Conservation (phyloP, 1,140 invertebrate genomes). For the Carposina sasakii region DNA sequence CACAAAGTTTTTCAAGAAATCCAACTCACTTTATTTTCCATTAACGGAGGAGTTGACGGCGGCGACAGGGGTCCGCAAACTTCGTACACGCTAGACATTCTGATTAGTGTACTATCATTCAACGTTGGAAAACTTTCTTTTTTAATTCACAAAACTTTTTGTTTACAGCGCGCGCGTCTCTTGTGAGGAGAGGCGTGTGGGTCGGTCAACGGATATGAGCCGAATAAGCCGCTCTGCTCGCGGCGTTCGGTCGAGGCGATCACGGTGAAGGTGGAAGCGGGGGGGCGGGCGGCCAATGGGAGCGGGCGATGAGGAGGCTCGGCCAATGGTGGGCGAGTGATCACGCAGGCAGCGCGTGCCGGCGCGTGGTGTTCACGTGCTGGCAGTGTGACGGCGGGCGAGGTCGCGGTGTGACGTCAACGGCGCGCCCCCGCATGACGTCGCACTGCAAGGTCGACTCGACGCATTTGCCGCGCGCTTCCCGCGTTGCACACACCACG, state of each 20-base stretch:
- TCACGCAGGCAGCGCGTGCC: slow-evolving; percentile 71
- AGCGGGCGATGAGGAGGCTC: too few relatives aligned
- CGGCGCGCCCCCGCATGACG: slow-evolving; percentile 64
- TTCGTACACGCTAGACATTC: slow-evolving; percentile 60
- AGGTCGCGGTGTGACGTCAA: slow-evolving; percentile 72
- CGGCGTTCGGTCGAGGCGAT: slow-evolving; percentile 37
- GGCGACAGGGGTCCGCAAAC: slow-evolving; percentile 69
- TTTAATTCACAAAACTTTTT: slow-evolving; percentile 63
- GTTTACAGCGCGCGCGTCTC: slow-evolving; percentile 30
- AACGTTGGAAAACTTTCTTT: slow-evolving; percentile 57
- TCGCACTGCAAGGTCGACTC: slow-evolving; percentile 58
- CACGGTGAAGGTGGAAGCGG: slow-evolving; percentile 33
- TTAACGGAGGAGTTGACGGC: slow-evolving; percentile 68
- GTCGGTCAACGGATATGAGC: slow-evolving; percentile 48
- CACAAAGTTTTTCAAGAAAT: slow-evolving; percentile 9
- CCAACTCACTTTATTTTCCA: slow-evolving; percentile 68
- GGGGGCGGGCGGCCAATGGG: slow-evolving; percentile 54
- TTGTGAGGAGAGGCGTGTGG: slow-evolving; percentile 37
- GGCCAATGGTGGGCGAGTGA: slow-evolving; percentile 66
- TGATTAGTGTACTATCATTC: slow-evolving; percentile 48
- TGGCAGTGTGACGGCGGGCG: slow-evolving; percentile 65
- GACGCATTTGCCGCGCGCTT: slow-evolving; percentile 25
- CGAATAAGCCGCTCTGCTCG: slow-evolving; percentile 62
- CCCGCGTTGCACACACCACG: slow-evolving; percentile 20
- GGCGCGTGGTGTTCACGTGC: slow-evolving; percentile 75